phyloP scores from a whole-genome alignment of 2,113 vertebrate species.

The Antechinus flavipes region DNA sequence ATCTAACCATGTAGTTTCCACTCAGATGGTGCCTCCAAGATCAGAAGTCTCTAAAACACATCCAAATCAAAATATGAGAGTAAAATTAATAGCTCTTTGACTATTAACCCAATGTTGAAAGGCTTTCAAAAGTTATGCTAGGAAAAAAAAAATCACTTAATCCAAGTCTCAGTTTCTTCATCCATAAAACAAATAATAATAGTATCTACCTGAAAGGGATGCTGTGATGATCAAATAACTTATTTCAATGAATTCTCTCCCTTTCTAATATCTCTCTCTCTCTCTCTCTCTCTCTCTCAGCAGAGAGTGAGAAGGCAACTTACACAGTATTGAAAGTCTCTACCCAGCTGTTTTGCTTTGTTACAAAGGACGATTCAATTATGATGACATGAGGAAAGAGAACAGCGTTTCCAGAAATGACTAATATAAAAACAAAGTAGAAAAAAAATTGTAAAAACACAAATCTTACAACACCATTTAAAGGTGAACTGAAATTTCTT shows the following conservation, averaged over 20 bases:
- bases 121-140: not conserved
- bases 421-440: not conserved
- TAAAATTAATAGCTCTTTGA: not conserved
- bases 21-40: not conserved
- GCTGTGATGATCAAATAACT: not conserved
- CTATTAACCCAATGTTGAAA: not conserved
- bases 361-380: not conserved
- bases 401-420: not conserved
- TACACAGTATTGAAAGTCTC: not conserved
- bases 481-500: not conserved
- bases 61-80: not conserved
- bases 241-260: not conserved
- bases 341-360: not conserved
- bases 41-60: not conserved
- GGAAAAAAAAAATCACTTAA: not conserved
- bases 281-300: not conserved
- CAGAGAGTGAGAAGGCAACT: not conserved
- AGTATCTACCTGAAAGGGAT: not conserved
- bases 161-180: not conserved
- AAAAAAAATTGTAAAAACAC: not conserved
- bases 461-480: not conserved
- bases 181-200: not conserved
- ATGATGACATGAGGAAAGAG: not conserved
- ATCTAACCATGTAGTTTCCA: not conserved
- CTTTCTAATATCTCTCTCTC: not conserved